phyloP scores from a whole-genome alignment of 2,888 invertebrate species.

The Ectemnius cavifrons region DNA sequence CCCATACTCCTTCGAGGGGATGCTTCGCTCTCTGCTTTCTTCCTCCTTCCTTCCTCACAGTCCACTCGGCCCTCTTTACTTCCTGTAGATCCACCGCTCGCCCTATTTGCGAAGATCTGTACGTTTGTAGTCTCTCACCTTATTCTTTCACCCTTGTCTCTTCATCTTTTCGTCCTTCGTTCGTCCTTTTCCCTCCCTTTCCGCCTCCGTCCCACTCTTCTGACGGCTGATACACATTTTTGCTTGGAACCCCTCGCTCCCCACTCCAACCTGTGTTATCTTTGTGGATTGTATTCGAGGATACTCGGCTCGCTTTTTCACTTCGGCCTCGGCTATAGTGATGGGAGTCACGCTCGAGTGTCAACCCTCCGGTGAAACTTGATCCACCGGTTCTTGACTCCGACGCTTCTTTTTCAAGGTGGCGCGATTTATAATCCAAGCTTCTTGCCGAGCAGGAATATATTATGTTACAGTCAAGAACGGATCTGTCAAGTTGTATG shows the following conservation, averaged over 20 bases:
- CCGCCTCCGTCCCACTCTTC: background rate
- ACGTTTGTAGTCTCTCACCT: background rate
- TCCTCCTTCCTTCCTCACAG: constrained; percentile 12
- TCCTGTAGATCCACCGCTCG: background rate
- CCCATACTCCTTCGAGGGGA: background rate
- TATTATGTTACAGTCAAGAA: too few relatives aligned
- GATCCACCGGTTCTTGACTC: too few relatives aligned
- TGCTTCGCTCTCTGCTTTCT: constrained; percentile 21
- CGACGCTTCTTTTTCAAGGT: too few relatives aligned
- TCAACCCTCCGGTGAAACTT: too few relatives aligned
- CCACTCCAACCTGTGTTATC: background rate
- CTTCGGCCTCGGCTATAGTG: too few relatives aligned
- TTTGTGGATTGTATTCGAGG: too few relatives aligned
- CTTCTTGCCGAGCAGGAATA: too few relatives aligned
- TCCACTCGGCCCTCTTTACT: background rate
- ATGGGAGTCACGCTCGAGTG: too few relatives aligned
- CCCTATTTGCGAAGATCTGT: too few relatives aligned
- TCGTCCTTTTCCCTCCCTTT: background rate
- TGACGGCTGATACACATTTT: background rate
- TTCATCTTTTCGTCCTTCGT: background rate
- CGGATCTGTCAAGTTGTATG: too few relatives aligned
- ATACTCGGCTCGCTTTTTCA: too few relatives aligned
- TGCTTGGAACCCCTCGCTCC: background rate
- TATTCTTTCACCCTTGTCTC: constrained; percentile 7
- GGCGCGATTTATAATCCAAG: too few relatives aligned